Percentiles rank a stretch among this genome's conserved stretches.
These are phyloP conservation scores for Hesperophylax magnus DNA, from an alignment of 1,140 invertebrate genomes.

Conservation along the genomic window DNA sequence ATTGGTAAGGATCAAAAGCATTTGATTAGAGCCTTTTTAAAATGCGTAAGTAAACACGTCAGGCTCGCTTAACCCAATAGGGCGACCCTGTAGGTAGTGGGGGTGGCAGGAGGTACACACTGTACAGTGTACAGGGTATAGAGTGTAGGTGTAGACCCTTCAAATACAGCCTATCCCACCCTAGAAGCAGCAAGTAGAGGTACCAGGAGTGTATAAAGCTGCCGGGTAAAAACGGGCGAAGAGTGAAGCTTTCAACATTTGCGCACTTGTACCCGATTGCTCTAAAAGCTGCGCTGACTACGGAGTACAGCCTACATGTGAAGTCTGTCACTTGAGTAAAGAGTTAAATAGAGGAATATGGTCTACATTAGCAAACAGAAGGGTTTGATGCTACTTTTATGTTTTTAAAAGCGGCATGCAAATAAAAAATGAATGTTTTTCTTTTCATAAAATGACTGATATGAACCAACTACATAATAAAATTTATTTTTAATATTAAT, in stretches of 20 bases:
- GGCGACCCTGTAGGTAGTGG: neutral
- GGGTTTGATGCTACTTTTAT: no score
- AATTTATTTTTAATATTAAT: no score
- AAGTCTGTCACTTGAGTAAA: conserved; percentile 24
- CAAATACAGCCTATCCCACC: no score
- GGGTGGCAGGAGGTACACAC: no score
- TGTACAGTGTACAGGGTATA: no score
- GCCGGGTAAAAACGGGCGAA: neutral
- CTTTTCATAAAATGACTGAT: no score
- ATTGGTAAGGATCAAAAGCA: conserved; percentile 17
- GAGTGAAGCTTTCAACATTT: conserved; percentile 16
- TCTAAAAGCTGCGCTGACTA: conserved; percentile 5
- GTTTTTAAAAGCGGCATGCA: no score
- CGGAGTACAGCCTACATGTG: neutral
- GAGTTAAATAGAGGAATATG: conserved; percentile 6
- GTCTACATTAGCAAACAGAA: neutral
- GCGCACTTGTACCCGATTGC: conserved; percentile 1
- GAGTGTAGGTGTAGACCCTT: no score
- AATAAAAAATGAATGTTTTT: no score
- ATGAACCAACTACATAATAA: no score
- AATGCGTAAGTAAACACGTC: conserved; percentile 19
- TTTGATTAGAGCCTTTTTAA: conserved; percentile 38
- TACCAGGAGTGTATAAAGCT: no score
- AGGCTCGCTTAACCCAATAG: conserved; percentile 1
- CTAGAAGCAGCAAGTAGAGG: no score